Evolutionary conservation across 2,113 vertebrate genomes (phyloP).

Genomic region (Clarias macrocephalus): DNA sequence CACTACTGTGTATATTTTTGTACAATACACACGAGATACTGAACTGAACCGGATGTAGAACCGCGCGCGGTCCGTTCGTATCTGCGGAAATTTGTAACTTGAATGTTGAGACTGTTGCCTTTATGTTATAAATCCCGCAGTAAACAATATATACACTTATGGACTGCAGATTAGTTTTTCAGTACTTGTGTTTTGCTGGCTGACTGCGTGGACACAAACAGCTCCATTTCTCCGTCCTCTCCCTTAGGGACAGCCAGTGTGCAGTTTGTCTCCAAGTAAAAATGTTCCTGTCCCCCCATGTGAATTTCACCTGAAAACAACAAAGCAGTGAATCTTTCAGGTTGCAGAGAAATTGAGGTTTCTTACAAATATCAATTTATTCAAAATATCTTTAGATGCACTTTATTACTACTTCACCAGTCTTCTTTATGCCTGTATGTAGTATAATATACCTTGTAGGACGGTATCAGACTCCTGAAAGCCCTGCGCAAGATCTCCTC

Average conservation of each 20-base stretch:
- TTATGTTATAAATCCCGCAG: not conserved
- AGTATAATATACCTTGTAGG: slow-evolving; percentile 81
- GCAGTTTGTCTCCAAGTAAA: slow-evolving; percentile 93
- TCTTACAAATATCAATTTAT: not conserved
- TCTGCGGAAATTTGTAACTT: too few relatives aligned
- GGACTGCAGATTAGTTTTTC: not conserved
- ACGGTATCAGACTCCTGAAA: slow-evolving; percentile 88
- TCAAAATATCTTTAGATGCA: not conserved
- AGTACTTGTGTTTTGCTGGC: slow-evolving; percentile 78
- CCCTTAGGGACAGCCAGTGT: slow-evolving; percentile 85
- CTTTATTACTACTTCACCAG: not conserved
- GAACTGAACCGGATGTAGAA: too few relatives aligned
- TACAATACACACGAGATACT: too few relatives aligned
- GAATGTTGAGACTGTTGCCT: too few relatives aligned
- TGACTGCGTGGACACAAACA: slow-evolving; percentile 88
- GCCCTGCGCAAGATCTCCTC: slow-evolving; percentile 81
- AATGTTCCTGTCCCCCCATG: slow-evolving; percentile 93
- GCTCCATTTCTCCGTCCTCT: slow-evolving; percentile 91
- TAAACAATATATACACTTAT: not conserved
- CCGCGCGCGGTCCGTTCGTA: too few relatives aligned
- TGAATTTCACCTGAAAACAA: slow-evolving; percentile 82
- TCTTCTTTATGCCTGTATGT: not conserved
- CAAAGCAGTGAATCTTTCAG: not conserved
- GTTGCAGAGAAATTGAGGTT: not conserved
- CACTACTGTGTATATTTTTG: too few relatives aligned